These are phyloP conservation scores for Ornithoptera priamus DNA, from an alignment of 2,888 invertebrate species.

Conservation along the genomic window DNA sequence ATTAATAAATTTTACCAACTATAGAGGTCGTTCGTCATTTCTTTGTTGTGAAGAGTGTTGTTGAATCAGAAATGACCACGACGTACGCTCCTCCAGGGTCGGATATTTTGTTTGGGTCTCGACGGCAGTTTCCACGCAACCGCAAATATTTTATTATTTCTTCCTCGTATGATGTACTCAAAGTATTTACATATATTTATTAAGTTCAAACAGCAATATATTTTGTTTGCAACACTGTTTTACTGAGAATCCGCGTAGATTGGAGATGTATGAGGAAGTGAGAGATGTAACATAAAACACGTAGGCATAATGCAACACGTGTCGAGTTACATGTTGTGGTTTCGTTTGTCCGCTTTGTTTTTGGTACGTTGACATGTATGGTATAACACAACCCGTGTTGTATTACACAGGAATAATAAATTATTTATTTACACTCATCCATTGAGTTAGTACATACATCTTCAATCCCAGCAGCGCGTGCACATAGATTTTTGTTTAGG, in stretches of 20 bases:
- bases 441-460: no score
- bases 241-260: slow-evolving; percentile 26
- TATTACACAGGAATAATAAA: not conserved
- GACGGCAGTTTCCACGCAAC: slow-evolving; percentile 45
- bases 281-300: slow-evolving; percentile 28
- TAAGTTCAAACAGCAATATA: slow-evolving; percentile 28
- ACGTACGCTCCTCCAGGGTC: slow-evolving; percentile 51
- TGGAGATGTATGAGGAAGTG: slow-evolving; percentile 28
- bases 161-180: slow-evolving; percentile 24
- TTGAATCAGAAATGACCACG: slow-evolving; percentile 52
- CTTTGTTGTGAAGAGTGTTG: slow-evolving; percentile 52
- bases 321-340: slow-evolving; percentile 26
- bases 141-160: slow-evolving; percentile 38
- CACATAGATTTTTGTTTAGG: no score
- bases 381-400: not conserved
- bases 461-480: no score
- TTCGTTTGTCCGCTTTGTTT: slow-evolving; percentile 22
- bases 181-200: slow-evolving; percentile 28
- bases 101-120: slow-evolving; percentile 46
- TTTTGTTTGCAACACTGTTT: slow-evolving; percentile 27
- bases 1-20: no score
- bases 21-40: slow-evolving; percentile 42
- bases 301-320: slow-evolving; percentile 25
- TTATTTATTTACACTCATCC: not conserved
- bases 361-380: not conserved